phyloP scores from a whole-genome alignment of 2,888 invertebrate genomes.

The Drosophila subquinaria region DNA sequence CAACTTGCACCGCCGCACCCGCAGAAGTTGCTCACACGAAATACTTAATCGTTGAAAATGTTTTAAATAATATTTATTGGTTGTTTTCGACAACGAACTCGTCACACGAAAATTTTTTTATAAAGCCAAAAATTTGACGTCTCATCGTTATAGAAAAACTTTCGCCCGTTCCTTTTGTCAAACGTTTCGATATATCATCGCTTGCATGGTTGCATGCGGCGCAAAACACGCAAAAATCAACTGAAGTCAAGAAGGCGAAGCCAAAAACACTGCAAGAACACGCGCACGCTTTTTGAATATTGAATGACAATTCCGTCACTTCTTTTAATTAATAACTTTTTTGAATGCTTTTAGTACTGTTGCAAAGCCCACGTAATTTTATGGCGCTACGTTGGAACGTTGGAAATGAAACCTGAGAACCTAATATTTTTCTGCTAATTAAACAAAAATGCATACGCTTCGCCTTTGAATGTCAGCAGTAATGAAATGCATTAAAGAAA shows the following conservation, averaged over 20 bases:
- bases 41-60: slow-evolving; percentile 52
- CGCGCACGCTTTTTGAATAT: slow-evolving; percentile 63
- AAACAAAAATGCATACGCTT: slow-evolving; percentile 34
- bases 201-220: slow-evolving; percentile 64
- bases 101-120: slow-evolving; percentile 68
- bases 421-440: slow-evolving; percentile 46
- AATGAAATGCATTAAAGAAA: slow-evolving; percentile 5
- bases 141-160: slow-evolving; percentile 80
- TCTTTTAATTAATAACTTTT: slow-evolving; percentile 33
- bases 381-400: slow-evolving; percentile 32
- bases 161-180: slow-evolving; percentile 74
- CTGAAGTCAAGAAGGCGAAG: slow-evolving; percentile 37
- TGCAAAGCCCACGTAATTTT: slow-evolving; percentile 38
- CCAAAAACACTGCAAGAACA: slow-evolving; percentile 47
- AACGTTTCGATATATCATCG: slow-evolving; percentile 64
- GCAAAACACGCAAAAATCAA: slow-evolving; percentile 42
- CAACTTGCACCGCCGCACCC: slow-evolving; percentile 63
- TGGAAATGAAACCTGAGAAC: slow-evolving; percentile 46
- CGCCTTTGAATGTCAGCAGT: slow-evolving; percentile 23
- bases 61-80: slow-evolving; percentile 55
- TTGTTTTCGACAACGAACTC: slow-evolving; percentile 72
- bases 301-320: slow-evolving; percentile 30
- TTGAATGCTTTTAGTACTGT: slow-evolving; percentile 12
- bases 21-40: slow-evolving; percentile 46
- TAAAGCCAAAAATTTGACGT: slow-evolving; percentile 77